These are phyloP conservation scores for Sycophaga agraensis DNA, from an alignment of 1,140 invertebrate species.

Conservation along the genomic window DNA sequence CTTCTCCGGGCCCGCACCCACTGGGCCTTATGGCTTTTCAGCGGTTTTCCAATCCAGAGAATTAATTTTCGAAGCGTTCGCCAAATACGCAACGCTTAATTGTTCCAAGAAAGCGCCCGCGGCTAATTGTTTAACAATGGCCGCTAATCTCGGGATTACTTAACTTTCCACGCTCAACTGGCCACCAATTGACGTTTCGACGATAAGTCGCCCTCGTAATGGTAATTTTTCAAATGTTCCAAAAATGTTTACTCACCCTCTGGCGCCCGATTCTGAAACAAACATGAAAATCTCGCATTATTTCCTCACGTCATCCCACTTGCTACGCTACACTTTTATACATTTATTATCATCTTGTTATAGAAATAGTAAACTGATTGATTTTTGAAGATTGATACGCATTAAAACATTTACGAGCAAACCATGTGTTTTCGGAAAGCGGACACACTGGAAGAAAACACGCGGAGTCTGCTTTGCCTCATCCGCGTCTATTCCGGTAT, in stretches of 20 bases:
- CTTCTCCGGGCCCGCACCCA: not conserved
- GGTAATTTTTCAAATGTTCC: not conserved
- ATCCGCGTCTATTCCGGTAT: too few species aligned
- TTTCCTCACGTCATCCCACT: not conserved
- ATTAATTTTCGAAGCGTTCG: too few species aligned
- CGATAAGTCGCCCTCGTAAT: not conserved
- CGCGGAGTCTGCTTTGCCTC: too few species aligned
- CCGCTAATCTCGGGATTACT: not conserved
- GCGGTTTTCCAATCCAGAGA: too few species aligned
- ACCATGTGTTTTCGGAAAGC: not conserved
- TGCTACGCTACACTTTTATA: not conserved
- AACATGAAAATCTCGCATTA: slow-evolving; percentile 7
- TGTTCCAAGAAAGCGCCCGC: not conserved
- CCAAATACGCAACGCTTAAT: not conserved
- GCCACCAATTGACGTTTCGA: not conserved
- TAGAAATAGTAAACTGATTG: not conserved
- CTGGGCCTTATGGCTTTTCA: too few species aligned
- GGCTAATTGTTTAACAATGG: not conserved
- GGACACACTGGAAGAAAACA: too few species aligned
- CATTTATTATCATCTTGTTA: not conserved
- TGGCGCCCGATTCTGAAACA: slow-evolving; percentile 14
- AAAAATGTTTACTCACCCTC: slow-evolving; percentile 18
- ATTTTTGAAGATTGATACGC: not conserved
- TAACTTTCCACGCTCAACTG: not conserved
- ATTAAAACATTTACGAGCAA: not conserved